Evolutionary conservation across 2,113 vertebrate genomes (phyloP).

Genomic region (Lepus americanus): DNA sequence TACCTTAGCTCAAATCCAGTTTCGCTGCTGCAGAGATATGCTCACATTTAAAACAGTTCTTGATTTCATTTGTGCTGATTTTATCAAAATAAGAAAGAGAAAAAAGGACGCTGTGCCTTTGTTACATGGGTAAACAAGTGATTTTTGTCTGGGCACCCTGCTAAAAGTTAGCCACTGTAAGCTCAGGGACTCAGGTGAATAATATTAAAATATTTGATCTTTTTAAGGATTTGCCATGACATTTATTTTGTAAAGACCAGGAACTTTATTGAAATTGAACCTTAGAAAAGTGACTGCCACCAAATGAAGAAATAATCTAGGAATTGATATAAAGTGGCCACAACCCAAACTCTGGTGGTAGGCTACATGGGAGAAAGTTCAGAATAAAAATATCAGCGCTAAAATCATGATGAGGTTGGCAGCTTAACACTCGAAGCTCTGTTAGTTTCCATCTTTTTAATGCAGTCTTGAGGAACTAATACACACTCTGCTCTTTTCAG

Average conservation of each 20-base stretch:
- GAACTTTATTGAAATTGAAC: conserved; percentile 49
- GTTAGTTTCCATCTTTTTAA: conserved; percentile 42
- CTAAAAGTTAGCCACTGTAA: neutral
- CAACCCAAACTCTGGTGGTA: conserved; percentile 8
- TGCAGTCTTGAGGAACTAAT: neutral
- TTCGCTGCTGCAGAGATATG: conserved; percentile 71
- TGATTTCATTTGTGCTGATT: conserved; percentile 85
- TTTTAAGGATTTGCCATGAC: conserved; percentile 60
- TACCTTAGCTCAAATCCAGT: conserved; percentile 79
- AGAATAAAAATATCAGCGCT: conserved; percentile 59
- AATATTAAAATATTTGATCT: conserved; percentile 26
- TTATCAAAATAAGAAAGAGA: conserved; percentile 72
- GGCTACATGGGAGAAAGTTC: conserved; percentile 13
- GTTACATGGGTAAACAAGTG: conserved; percentile 36
- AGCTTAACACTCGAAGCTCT: conserved; percentile 1
- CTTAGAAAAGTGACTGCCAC: neutral
- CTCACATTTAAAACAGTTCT: conserved; percentile 73
- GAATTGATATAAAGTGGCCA: neutral
- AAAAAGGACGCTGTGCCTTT: conserved; percentile 24
- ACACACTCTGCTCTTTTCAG: neutral
- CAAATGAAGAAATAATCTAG: conserved; percentile 50
- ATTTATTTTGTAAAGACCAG: conserved; percentile 75
- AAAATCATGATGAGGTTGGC: conserved; percentile 19
- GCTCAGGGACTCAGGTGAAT: conserved; percentile 33
- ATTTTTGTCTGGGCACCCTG: neutral